These are phyloP conservation scores for Corythornis cristatus DNA, from an alignment of 2,113 vertebrate genomes.

Conservation along the genomic window DNA sequence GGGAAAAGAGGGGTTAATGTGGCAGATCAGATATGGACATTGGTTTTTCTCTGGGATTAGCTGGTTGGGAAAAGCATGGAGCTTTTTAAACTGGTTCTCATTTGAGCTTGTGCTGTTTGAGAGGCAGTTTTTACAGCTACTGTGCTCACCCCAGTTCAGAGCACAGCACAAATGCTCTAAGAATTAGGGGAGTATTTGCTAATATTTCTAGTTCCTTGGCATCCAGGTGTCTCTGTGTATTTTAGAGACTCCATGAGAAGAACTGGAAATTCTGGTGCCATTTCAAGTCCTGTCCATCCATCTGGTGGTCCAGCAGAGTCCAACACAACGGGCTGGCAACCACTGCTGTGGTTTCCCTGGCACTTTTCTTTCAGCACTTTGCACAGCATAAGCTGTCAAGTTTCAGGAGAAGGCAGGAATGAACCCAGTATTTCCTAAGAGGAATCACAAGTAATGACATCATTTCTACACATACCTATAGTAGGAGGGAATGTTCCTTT, in stretches of 20 bases:
- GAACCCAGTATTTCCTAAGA: neutral
- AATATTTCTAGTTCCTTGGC: neutral
- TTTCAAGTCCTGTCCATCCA: neutral
- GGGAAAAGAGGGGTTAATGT: neutral
- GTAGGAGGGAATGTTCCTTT: neutral
- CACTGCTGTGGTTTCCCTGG: neutral
- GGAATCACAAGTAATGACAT: neutral
- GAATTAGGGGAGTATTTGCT: neutral
- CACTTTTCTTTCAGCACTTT: neutral
- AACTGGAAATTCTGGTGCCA: neutral
- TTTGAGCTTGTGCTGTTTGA: neutral
- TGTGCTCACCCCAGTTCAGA: neutral
- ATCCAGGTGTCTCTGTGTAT: neutral
- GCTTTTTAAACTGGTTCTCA: neutral
- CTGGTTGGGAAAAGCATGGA: neutral
- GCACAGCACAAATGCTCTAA: accelerated
- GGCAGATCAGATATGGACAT: neutral
- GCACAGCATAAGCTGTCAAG: neutral
- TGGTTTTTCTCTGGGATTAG: neutral
- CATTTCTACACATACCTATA: neutral
- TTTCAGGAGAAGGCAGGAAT: neutral
- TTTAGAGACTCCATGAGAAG: neutral
- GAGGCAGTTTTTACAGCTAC: neutral
- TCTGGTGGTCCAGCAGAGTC: neutral
- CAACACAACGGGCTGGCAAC: neutral